Conservation (phyloP, 2,797 vertebrate species). For the Falco novaeseelandiae region DNA sequence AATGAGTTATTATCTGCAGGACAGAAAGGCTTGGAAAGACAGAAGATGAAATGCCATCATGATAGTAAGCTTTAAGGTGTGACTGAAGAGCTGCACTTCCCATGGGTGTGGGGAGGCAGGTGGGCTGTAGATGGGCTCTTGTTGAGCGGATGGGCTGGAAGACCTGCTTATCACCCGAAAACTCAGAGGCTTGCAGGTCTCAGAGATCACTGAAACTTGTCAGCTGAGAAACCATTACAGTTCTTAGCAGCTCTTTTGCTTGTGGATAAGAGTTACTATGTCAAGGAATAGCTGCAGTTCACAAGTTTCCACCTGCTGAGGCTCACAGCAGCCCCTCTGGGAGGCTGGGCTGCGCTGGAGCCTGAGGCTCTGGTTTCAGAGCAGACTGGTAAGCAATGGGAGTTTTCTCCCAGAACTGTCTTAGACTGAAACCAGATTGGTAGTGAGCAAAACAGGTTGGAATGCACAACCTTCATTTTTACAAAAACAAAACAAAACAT, state of each 20-base stretch:
- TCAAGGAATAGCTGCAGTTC: not conserved
- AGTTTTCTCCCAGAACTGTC: not conserved
- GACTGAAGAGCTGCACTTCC: not conserved
- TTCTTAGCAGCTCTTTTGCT: not conserved
- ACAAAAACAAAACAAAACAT: not conserved
- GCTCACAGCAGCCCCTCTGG: not conserved
- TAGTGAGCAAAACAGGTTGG: not conserved
- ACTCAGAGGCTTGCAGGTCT: not conserved
- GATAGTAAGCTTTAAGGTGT: not conserved
- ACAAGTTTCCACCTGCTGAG: not conserved
- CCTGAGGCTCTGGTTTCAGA: not conserved
- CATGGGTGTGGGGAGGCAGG: accelerated
- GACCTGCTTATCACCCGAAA: accelerated
- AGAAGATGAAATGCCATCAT: not conserved
- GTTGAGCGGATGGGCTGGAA: not conserved
- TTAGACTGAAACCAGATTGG: not conserved
- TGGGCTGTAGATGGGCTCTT: accelerated
- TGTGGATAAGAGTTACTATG: not conserved
- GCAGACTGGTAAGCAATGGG: not conserved
- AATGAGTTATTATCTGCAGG: not conserved
- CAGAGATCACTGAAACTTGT: not conserved
- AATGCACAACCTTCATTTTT: not conserved
- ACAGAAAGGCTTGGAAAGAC: not conserved
- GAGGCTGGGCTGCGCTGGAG: not conserved
- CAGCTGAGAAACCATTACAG: not conserved